phyloP scores from a whole-genome alignment of 1,140 invertebrate species.

The Tetramorium simillimum region DNA sequence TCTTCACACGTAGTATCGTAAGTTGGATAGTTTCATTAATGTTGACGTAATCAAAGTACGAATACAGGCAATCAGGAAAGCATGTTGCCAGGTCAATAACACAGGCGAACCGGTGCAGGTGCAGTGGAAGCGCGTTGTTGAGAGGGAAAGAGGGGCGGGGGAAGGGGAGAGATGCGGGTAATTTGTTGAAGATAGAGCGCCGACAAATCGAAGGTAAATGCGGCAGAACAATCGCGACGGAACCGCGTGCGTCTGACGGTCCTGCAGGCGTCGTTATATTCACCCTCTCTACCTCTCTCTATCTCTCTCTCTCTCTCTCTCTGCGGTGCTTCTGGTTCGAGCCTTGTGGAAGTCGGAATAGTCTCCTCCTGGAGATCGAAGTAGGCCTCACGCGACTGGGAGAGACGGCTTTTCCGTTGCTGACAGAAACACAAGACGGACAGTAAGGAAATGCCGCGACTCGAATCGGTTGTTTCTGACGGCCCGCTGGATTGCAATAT shows the following conservation, averaged over 20 bases:
- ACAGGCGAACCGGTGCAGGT: conserved; percentile 16
- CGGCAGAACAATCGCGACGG: conserved; percentile 52
- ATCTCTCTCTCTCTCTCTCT: conserved; percentile 20
- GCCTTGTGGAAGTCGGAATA: conserved; percentile 46
- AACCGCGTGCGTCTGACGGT: conserved; percentile 78
- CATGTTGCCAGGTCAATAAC: conserved; percentile 21
- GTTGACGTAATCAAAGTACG: background rate
- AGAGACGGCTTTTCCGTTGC: conserved; percentile 74
- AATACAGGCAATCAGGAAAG: conserved; percentile 9
- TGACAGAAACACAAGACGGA: conserved; percentile 77
- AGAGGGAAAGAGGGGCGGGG: background rate
- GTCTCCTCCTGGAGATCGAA: conserved; percentile 68
- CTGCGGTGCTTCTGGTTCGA: conserved; percentile 49
- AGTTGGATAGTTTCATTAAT: conserved; percentile 16
- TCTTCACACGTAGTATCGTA: background rate
- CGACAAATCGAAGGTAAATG: conserved; percentile 64
- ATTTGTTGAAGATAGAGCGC: conserved; percentile 37
- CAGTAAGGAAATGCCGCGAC: conserved; percentile 64
- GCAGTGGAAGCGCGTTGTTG: background rate
- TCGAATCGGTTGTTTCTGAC: conserved; percentile 54
- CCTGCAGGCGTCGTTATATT: conserved; percentile 71
- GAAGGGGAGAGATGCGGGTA: background rate
- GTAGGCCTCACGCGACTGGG: conserved; percentile 74
- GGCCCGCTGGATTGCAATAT: conserved; percentile 9
- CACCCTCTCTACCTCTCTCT: background rate